Conservation (phyloP, 2,888 invertebrate genomes). For the Brachynemurus nebulosus region DNA sequence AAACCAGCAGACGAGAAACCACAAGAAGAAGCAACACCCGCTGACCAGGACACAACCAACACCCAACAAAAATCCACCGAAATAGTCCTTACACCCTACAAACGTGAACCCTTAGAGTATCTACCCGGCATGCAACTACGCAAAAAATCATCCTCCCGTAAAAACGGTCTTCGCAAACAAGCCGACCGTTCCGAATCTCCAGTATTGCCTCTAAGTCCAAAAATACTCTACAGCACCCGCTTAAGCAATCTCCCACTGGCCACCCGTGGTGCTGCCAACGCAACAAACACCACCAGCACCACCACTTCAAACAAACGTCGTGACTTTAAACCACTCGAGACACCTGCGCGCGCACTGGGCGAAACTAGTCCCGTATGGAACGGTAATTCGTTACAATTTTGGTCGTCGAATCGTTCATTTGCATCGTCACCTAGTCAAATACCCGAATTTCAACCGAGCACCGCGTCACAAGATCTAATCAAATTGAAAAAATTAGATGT, state of each 20-base stretch:
- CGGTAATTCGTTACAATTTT: constrained; percentile 56
- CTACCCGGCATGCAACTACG: constrained; percentile 51
- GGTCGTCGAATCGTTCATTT: constrained; percentile 36
- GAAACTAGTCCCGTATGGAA: constrained; percentile 44
- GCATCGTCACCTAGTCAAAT: constrained; percentile 43
- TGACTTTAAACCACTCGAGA: constrained; percentile 41
- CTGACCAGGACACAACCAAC: no score
- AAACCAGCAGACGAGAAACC: constrained; percentile 25
- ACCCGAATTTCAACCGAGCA: constrained; percentile 45
- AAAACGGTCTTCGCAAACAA: constrained; percentile 48
- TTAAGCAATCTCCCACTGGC: no score
- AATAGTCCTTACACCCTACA: constrained; percentile 49
- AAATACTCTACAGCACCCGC: constrained; percentile 37
- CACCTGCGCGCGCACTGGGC: constrained; percentile 21
- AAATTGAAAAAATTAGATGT: constrained; percentile 66
- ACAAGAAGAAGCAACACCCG: constrained; percentile 26
- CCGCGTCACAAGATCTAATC: constrained; percentile 71
- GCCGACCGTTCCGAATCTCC: constrained; percentile 55
- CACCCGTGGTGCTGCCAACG: constrained; percentile 27
- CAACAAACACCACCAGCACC: constrained; percentile 34
- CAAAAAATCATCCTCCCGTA: constrained; percentile 50
- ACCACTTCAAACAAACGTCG: constrained; percentile 31
- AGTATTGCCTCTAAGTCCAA: constrained; percentile 52
- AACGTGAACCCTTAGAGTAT: constrained; percentile 62
- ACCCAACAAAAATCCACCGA: constrained; percentile 36